Conservation (phyloP, 1,140 invertebrate species). For the Drosophila navojoa region DNA sequence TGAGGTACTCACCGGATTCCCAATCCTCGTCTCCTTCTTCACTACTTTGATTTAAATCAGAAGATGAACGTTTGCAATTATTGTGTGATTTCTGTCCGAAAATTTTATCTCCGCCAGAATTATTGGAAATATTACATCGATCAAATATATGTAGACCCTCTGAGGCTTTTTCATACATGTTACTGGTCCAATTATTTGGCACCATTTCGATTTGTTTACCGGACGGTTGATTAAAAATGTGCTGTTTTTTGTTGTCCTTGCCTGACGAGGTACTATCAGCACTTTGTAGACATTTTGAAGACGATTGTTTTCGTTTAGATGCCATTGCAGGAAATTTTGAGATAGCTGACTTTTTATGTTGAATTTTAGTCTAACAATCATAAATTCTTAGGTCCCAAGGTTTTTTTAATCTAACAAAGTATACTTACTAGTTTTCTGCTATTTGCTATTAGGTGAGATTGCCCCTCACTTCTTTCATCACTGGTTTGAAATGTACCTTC, state of each 20-base stretch:
- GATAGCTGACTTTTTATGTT: conserved; percentile 73
- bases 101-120: conserved; percentile 52
- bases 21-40: conserved; percentile 85
- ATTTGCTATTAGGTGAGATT: conserved; percentile 63
- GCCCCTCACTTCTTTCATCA: conserved; percentile 66
- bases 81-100: conserved; percentile 67
- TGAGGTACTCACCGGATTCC: conserved; percentile 89
- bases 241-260: conserved; percentile 69
- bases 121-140: conserved; percentile 53
- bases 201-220: conserved; percentile 47
- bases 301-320: conserved; percentile 66
- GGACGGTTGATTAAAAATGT: conserved; percentile 72
- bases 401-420: conserved; percentile 1
- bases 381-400: neutral
- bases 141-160: conserved; percentile 67
- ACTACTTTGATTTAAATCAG: conserved; percentile 60
- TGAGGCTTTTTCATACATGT: conserved; percentile 50
- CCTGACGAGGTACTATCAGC: conserved; percentile 65
- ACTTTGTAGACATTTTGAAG: conserved; percentile 56
- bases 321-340: conserved; percentile 68
- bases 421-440: conserved; percentile 69
- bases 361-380: conserved; percentile 71
- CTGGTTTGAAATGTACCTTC: conserved; percentile 32
- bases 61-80: conserved; percentile 65
- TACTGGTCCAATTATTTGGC: conserved; percentile 63